These are phyloP conservation scores for Latheticus oryzae DNA, from an alignment of 2,888 invertebrate genomes.

Conservation along the genomic window DNA sequence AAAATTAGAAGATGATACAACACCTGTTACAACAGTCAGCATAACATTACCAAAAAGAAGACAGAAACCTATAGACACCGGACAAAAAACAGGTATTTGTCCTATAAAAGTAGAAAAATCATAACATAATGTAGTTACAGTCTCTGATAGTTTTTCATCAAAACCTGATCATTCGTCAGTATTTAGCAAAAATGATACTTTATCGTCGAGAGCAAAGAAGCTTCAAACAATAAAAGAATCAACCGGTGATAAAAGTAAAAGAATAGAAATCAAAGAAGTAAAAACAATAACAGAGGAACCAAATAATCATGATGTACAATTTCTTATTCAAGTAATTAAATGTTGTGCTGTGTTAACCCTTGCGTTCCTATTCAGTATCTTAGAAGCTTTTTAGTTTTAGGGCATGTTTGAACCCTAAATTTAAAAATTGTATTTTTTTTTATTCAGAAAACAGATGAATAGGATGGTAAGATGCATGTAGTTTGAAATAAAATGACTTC, in stretches of 20 bases:
- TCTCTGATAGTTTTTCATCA: conserved; percentile 59
- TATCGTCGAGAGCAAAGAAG: conserved; percentile 78
- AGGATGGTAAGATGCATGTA: conserved; percentile 36
- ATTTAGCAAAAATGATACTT: conserved; percentile 76
- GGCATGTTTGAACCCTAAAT: conserved; percentile 20
- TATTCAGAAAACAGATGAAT: conserved; percentile 16
- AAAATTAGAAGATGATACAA: conserved; percentile 71
- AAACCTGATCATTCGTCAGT: conserved; percentile 57
- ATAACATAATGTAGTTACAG: conserved; percentile 43
- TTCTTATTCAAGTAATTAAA: conserved; percentile 70
- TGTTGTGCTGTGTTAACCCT: conserved; percentile 51
- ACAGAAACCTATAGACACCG: conserved; percentile 72
- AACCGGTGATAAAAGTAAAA: conserved; percentile 46
- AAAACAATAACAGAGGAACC: conserved; percentile 62
- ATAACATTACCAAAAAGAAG: conserved; percentile 76
- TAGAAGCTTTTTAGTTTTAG: conserved; percentile 35
- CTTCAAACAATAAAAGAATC: conserved; percentile 68
- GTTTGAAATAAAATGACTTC: conserved; percentile 2
- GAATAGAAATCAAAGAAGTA: conserved; percentile 64
- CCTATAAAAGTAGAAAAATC: conserved; percentile 4
- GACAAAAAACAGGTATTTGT: conserved; percentile 61
- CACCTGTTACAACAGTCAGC: conserved; percentile 75
- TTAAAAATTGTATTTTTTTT: conserved; percentile 19
- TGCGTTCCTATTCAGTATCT: conserved; percentile 38
- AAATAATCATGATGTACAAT: conserved; percentile 71